These are phyloP conservation scores for Struthio camelus DNA, from an alignment of 2,113 vertebrate genomes.

Conservation along the genomic window DNA sequence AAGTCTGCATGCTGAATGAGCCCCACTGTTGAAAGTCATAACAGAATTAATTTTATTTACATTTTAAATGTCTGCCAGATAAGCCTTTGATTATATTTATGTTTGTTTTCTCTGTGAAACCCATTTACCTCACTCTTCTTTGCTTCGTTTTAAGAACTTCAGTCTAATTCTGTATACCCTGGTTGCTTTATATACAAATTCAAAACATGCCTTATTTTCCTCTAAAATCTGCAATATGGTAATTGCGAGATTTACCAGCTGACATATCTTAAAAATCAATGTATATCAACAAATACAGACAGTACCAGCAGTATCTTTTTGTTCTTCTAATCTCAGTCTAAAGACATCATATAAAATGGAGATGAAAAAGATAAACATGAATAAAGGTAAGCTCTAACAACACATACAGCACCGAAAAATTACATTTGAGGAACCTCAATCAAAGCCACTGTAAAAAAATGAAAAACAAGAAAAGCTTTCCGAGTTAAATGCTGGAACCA, in stretches of 20 bases:
- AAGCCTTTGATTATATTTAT: background rate
- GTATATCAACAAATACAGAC: background rate
- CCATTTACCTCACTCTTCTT: background rate
- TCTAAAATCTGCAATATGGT: background rate
- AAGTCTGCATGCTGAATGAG: background rate
- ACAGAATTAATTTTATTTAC: constrained; percentile 1
- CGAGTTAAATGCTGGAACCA: background rate
- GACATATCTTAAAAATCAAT: background rate
- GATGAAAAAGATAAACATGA: background rate
- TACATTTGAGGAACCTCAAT: background rate
- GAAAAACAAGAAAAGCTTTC: background rate
- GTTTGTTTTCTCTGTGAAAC: constrained; percentile 4
- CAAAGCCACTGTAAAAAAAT: background rate
- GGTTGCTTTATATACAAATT: background rate
- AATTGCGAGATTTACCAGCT: background rate
- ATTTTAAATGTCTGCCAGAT: background rate
- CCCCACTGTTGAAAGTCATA: background rate
- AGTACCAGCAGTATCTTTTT: background rate
- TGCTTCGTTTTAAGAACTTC: background rate
- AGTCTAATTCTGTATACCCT: background rate
- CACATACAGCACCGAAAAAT: background rate
- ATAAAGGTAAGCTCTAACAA: background rate
- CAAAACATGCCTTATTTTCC: background rate
- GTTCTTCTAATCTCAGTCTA: background rate
- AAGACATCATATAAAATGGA: background rate